phyloP scores from a whole-genome alignment of 2,888 invertebrate genomes.

The Hermaeophaga mercurialis region DNA sequence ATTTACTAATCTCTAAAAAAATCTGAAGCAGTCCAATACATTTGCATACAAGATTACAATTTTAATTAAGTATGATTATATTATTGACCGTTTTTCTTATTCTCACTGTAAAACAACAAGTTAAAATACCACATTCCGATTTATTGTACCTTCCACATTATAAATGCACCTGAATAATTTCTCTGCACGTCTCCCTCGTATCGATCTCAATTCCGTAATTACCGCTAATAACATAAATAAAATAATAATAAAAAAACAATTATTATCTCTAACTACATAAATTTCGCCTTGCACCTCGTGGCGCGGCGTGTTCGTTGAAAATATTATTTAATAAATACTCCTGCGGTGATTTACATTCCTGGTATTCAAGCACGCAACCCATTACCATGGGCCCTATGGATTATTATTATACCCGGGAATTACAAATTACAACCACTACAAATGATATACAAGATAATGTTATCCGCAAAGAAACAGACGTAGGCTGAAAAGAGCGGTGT shows the following conservation, averaged over 20 bases:
- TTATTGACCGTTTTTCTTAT: too few relatives aligned
- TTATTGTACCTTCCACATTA: too few relatives aligned
- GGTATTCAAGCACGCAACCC: constrained; percentile 1
- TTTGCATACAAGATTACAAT: too few relatives aligned
- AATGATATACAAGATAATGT: constrained; percentile 4
- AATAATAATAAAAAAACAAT: background rate
- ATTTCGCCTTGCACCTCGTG: constrained; percentile 1
- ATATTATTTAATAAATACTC: constrained; percentile 17
- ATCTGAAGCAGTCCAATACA: too few relatives aligned
- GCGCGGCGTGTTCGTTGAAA: constrained; percentile 11
- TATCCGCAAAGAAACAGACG: background rate
- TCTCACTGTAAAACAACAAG: too few relatives aligned
- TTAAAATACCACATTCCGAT: too few relatives aligned
- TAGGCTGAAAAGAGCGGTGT: too few relatives aligned
- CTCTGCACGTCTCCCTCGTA: too few relatives aligned
- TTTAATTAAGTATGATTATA: too few relatives aligned
- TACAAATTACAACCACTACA: constrained; percentile 1
- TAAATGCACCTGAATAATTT: too few relatives aligned
- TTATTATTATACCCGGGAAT: constrained; percentile 1
- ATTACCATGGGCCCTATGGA: constrained; percentile 1
- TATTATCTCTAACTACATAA: constrained; percentile 1
- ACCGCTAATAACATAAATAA: background rate
- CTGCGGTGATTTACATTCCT: constrained; percentile 14
- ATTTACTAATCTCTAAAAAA: too few relatives aligned
- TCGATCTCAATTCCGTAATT: background rate